Evolutionary conservation across 2,113 vertebrate genomes (phyloP).

Genomic region (Tympanuchus pallidicinctus): DNA sequence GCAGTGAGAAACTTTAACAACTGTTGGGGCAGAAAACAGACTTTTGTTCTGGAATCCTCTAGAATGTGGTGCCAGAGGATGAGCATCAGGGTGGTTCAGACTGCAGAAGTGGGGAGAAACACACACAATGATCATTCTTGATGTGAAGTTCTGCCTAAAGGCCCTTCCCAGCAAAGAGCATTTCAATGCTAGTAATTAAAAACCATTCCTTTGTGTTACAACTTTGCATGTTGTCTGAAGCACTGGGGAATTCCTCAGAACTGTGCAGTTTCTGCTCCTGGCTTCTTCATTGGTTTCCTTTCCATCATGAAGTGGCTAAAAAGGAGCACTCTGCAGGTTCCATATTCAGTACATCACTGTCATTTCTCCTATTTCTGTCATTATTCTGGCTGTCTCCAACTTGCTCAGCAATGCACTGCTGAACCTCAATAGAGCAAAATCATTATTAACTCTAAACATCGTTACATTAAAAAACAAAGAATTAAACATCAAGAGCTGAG

Average conservation of each 20-base stretch:
- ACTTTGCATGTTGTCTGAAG: not conserved
- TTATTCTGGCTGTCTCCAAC: not conserved
- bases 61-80: too few species aligned
- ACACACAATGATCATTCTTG: not conserved
- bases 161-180: not conserved
- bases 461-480: not conserved
- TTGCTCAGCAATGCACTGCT: not conserved
- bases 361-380: not conserved
- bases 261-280: conserved; percentile 1
- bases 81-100: not conserved
- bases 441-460: not conserved
- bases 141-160: not conserved
- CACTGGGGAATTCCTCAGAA: conserved; percentile 66
- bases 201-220: not conserved
- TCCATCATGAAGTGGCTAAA: not conserved
- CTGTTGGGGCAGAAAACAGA: not conserved
- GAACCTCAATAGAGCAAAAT: too few species aligned
- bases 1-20: not conserved
- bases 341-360: accelerated
- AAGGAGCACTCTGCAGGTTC: not conserved
- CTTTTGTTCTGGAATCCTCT: not conserved
- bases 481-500: not conserved
- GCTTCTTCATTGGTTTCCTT: not conserved
- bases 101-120: not conserved
- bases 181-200: not conserved